Evolutionary conservation across 2,888 invertebrate genomes (phyloP).

Genomic region (Idaea straminata): DNA sequence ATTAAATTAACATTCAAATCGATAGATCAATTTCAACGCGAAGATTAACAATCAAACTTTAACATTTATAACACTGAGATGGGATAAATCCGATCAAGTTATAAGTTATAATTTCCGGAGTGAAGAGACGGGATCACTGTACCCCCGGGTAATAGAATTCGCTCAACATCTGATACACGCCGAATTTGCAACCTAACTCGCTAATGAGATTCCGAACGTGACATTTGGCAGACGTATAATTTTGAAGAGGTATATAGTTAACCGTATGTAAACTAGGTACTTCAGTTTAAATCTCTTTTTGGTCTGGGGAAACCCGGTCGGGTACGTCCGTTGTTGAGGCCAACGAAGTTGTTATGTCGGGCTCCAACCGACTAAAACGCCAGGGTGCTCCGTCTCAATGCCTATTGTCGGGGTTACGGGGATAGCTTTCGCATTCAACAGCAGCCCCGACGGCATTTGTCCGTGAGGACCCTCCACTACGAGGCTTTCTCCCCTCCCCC

Average conservation of each 20-base stretch:
- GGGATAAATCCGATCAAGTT: neutral
- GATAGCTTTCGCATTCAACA: too few relatives aligned
- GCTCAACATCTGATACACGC: slow-evolving; percentile 29
- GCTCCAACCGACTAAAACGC: too few relatives aligned
- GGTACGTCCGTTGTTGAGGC: too few relatives aligned
- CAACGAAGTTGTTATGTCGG: too few relatives aligned
- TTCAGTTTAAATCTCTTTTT: neutral
- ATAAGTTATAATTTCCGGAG: neutral
- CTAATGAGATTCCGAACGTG: slow-evolving; percentile 32
- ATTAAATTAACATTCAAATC: neutral
- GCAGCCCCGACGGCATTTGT: too few relatives aligned
- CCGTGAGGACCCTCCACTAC: too few relatives aligned
- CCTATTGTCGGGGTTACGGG: too few relatives aligned
- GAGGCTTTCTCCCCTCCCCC: too few relatives aligned
- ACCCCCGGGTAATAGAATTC: slow-evolving; percentile 25
- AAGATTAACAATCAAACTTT: neutral
- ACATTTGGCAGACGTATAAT: slow-evolving; percentile 23
- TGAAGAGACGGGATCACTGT: neutral
- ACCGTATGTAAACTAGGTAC: neutral
- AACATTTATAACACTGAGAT: neutral
- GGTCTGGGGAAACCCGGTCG: too few relatives aligned
- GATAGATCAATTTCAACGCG: neutral
- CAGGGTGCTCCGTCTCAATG: too few relatives aligned
- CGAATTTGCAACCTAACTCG: slow-evolving; percentile 29
- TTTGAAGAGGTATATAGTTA: slow-evolving; percentile 4